Evolutionary conservation across 2,888 invertebrate species (phyloP).

Genomic region (Caenorhabditis macrosperma): DNA sequence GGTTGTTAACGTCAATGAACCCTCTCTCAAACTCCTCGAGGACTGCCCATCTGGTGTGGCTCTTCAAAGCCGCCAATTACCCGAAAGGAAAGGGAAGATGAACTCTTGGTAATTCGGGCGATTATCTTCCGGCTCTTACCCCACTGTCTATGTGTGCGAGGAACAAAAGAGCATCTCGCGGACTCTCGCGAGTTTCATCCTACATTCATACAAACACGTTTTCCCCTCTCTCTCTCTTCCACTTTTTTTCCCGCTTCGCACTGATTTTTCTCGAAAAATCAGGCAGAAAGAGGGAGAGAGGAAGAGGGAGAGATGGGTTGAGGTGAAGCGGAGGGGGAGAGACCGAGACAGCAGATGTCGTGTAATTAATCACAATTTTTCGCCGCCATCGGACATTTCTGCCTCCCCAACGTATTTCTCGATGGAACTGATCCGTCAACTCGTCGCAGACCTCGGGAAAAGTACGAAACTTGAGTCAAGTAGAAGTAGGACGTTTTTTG

Average conservation of each 20-base stretch:
- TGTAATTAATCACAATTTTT: conserved; percentile 59
- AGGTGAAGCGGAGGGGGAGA: background rate
- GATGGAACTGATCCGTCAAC: conserved; percentile 1
- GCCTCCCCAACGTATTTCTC: conserved; percentile 7
- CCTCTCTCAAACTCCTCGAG: background rate
- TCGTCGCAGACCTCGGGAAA: background rate
- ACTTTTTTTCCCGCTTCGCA: background rate
- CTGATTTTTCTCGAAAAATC: background rate
- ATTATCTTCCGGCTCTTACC: background rate
- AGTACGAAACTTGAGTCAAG: conserved; percentile 31
- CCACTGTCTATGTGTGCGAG: background rate
- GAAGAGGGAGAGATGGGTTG: background rate
- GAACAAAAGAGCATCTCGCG: conserved; percentile 9
- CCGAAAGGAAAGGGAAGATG: background rate
- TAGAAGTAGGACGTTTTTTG: conserved; percentile 5
- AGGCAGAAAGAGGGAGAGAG: conserved; percentile 16
- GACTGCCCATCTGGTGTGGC: background rate
- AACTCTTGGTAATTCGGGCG: background rate
- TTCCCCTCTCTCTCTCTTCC: background rate
- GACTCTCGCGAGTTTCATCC: background rate
- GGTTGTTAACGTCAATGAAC: too few species aligned
- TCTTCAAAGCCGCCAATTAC: conserved; percentile 2
- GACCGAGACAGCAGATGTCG: conserved; percentile 42
- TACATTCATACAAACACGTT: conserved; percentile 9
- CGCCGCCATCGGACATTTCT: conserved; percentile 18